Conservation (phyloP, 2,888 invertebrate genomes). For the Oscheius sp. region DNA sequence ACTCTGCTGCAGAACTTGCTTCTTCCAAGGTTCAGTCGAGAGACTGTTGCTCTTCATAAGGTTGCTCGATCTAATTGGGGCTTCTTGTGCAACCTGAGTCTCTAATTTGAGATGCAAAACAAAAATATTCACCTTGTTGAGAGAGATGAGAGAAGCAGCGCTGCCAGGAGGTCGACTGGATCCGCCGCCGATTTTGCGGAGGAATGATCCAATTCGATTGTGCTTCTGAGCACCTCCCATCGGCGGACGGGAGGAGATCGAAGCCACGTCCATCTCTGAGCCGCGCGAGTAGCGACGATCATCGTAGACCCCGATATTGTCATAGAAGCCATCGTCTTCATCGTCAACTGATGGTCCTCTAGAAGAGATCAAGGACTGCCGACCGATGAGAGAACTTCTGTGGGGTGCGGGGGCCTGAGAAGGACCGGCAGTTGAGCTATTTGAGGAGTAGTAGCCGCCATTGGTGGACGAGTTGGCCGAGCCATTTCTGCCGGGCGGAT, state of each 20-base stretch:
- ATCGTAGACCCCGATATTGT: conserved; percentile 65
- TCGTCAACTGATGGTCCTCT: conserved; percentile 63
- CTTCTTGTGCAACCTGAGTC: conserved; percentile 54
- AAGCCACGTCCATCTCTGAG: conserved; percentile 61
- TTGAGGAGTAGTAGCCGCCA: conserved; percentile 67
- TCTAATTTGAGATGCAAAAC: not conserved
- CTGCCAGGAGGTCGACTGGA: conserved; percentile 56
- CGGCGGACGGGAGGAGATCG: conserved; percentile 64
- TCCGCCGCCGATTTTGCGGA: conserved; percentile 64
- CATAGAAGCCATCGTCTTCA: conserved; percentile 71
- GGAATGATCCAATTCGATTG: conserved; percentile 66
- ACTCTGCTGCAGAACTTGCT: conserved; percentile 52
- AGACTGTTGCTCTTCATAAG: conserved; percentile 70
- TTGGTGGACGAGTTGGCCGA: conserved; percentile 64
- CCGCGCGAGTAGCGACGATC: conserved; percentile 62
- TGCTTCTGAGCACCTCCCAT: conserved; percentile 44
- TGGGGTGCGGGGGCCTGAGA: conserved; percentile 48
- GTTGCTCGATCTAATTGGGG: conserved; percentile 47
- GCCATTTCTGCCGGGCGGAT: conserved; percentile 49
- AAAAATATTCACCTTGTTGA: conserved; percentile 61
- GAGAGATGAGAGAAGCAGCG: conserved; percentile 67
- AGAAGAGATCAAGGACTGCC: conserved; percentile 59
- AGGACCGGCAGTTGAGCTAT: conserved; percentile 56
- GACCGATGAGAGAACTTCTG: conserved; percentile 53
- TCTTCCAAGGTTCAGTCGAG: conserved; percentile 70